These are phyloP conservation scores for Crotalus horridus DNA, from an alignment of 2,113 vertebrate species.

Conservation along the genomic window DNA sequence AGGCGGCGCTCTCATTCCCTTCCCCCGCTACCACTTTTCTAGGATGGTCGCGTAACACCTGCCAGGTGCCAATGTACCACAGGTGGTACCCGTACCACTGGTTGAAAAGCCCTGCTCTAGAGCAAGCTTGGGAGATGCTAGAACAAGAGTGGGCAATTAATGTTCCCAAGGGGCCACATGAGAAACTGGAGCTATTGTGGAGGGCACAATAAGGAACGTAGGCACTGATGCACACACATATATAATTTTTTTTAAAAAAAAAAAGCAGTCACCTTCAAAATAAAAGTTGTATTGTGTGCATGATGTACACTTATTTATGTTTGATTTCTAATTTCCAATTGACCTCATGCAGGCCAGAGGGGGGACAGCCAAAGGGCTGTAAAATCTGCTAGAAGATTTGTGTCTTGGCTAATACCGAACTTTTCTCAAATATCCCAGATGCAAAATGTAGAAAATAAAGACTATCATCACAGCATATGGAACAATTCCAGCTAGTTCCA, in stretches of 20 bases:
- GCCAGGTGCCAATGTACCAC: no score
- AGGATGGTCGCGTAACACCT: no score
- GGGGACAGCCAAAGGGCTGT: not conserved
- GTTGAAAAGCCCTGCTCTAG: no score
- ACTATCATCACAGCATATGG: not conserved
- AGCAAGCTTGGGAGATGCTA: no score
- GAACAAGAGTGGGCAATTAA: not conserved
- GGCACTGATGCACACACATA: not conserved
- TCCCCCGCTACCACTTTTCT: no score
- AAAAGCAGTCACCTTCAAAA: not conserved
- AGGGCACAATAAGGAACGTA: not conserved
- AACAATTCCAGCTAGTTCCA: not conserved
- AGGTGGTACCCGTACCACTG: no score
- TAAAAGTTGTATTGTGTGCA: not conserved
- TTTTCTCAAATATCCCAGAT: not conserved
- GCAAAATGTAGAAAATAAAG: not conserved
- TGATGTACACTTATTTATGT: not conserved
- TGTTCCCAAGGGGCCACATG: not conserved
- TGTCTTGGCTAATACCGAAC: not conserved
- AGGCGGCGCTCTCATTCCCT: no score
- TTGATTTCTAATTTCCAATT: not conserved
- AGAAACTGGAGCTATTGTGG: not conserved
- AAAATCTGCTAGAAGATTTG: not conserved
- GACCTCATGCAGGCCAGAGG: not conserved
- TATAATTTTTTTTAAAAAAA: not conserved